Conservation (phyloP, 1,140 invertebrate species). For the Chrysoperla carnea region DNA sequence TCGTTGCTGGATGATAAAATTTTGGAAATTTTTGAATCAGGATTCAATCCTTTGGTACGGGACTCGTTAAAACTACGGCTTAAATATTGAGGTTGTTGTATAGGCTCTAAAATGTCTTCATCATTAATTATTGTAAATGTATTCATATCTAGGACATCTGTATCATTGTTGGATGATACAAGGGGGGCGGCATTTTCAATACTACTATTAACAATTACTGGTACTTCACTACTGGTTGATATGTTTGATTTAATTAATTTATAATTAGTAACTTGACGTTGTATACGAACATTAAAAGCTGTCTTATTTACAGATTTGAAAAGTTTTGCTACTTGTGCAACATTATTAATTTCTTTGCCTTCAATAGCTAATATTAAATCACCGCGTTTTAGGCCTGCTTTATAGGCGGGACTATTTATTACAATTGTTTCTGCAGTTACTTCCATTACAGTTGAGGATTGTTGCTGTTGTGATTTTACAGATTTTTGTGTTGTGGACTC, state of each 20-base stretch:
- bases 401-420: constrained; percentile 51
- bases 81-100: too few species aligned
- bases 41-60: background rate
- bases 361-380: constrained; percentile 68
- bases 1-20: constrained; percentile 14
- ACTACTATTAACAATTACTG: too few species aligned
- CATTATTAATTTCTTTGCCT: constrained; percentile 50
- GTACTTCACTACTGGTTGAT: too few species aligned
- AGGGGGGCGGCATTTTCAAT: too few species aligned
- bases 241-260: constrained; percentile 7
- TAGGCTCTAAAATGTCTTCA: too few species aligned
- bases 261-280: constrained; percentile 26
- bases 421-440: constrained; percentile 63
- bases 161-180: too few species aligned
- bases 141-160: too few species aligned
- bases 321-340: constrained; percentile 55
- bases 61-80: too few species aligned
- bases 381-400: constrained; percentile 55
- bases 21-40: constrained; percentile 9
- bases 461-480: constrained; percentile 23
- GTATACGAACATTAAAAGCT: constrained; percentile 35
- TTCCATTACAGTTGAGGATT: constrained; percentile 21
- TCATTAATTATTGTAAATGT: too few species aligned
- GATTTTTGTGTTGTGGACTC: background rate
- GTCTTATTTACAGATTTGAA: constrained; percentile 30